phyloP scores from a whole-genome alignment of 2,888 invertebrate species.

The Eustalomyia histrio region DNA sequence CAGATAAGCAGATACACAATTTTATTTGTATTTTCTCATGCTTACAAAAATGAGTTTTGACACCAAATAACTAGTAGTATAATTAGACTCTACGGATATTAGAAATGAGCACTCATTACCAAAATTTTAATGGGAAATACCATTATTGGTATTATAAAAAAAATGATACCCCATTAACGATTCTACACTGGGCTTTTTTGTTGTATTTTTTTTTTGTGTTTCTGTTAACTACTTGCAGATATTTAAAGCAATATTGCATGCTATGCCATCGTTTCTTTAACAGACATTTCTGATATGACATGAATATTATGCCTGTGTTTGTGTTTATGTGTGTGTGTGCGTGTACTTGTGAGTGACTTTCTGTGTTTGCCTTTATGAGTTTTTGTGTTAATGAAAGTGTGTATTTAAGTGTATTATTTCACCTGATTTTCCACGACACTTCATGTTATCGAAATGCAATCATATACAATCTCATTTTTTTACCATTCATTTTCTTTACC shows the following conservation, averaged over 20 bases:
- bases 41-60: too few relatives aligned
- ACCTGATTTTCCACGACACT: constrained; percentile 51
- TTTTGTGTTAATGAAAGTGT: neutral
- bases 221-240: constrained; percentile 44
- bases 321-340: constrained; percentile 8
- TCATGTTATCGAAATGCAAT: constrained; percentile 59
- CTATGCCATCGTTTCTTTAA: constrained; percentile 19
- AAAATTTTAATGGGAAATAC: too few relatives aligned
- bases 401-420: constrained; percentile 42
- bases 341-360: neutral
- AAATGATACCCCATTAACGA: too few relatives aligned
- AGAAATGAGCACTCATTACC: too few relatives aligned
- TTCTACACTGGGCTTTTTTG: too few relatives aligned
- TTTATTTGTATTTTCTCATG: too few relatives aligned
- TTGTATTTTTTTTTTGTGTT: constrained; percentile 1
- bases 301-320: constrained; percentile 22
- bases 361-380: neutral
- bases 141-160: too few relatives aligned
- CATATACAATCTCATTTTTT: constrained; percentile 45
- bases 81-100: too few relatives aligned
- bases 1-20: too few relatives aligned
- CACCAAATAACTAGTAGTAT: too few relatives aligned
- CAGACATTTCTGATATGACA: constrained; percentile 33
- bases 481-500: constrained; percentile 23
- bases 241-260: constrained; percentile 35